Percentiles rank a stretch among this genome's conserved stretches.
phyloP scores from a whole-genome alignment of 2,113 vertebrate genomes.

The Atlantisia rogersi region DNA sequence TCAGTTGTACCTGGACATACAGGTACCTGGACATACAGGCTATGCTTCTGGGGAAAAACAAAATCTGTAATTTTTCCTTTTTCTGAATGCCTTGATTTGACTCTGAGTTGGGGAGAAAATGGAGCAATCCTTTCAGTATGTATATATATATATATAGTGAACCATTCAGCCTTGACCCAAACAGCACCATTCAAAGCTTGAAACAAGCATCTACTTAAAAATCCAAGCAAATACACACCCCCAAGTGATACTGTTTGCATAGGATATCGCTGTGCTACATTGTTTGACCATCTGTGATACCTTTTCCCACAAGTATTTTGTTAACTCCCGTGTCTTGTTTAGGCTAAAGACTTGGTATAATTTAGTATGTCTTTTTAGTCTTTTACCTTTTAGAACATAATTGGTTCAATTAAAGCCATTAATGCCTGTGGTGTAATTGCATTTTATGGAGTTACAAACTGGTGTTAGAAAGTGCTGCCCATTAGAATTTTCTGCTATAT shows the following conservation, averaged over 20 bases:
- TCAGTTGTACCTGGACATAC: neutral
- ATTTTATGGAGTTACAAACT: constrained; percentile 35
- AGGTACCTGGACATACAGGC: neutral
- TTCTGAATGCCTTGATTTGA: neutral
- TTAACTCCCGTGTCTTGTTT: constrained; percentile 32
- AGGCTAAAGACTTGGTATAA: constrained; percentile 6
- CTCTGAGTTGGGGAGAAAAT: neutral
- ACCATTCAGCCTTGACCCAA: neutral
- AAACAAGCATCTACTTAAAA: neutral
- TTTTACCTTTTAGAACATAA: constrained; percentile 35
- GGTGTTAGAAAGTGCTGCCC: constrained; percentile 4
- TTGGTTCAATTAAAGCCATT: constrained; percentile 52
- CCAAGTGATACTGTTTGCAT: neutral
- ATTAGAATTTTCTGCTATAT: constrained; percentile 2
- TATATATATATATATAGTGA: neutral
- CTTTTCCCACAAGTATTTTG: constrained; percentile 36
- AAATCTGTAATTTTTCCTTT: neutral
- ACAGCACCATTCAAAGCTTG: neutral
- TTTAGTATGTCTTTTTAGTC: constrained; percentile 39
- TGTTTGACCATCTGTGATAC: constrained; percentile 23
- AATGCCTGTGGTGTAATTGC: constrained; percentile 49
- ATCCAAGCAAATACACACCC: neutral
- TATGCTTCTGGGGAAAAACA: neutral
- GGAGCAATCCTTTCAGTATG: neutral
- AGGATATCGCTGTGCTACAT: neutral